phyloP scores from a whole-genome alignment of 1,140 invertebrate species.

The Cydia strobilella region DNA sequence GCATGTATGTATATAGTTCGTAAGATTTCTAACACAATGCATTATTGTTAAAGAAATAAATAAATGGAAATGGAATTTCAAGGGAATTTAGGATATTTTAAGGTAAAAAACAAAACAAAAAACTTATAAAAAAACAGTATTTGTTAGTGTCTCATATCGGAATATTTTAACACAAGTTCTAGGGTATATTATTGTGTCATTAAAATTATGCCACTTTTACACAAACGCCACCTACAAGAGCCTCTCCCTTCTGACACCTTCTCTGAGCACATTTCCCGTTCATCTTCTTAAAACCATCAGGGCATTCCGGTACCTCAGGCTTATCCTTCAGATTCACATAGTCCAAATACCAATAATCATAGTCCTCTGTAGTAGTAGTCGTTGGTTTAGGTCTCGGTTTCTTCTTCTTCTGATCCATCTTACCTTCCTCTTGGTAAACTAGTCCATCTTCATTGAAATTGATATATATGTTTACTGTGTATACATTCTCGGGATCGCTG shows the following conservation, averaged over 20 bases:
- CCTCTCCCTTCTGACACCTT: conserved; percentile 1
- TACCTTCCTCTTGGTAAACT: not conserved
- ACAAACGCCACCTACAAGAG: not conserved
- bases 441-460: conserved; percentile 1
- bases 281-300: conserved; percentile 4
- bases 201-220: not conserved
- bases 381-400: not conserved
- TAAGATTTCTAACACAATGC: too few species aligned
- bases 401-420: not conserved
- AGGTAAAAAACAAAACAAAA: too few species aligned
- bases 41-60: too few species aligned
- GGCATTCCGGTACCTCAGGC: not conserved
- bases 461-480: not conserved
- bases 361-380: not conserved
- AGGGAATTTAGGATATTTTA: too few species aligned
- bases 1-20: too few species aligned
- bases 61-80: too few species aligned
- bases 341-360: not conserved
- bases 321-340: not conserved
- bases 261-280: conserved; percentile 2
- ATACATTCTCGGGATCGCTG: not conserved
- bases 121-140: too few species aligned
- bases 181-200: not conserved
- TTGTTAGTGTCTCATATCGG: too few species aligned
- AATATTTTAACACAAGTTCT: not conserved